Evolutionary conservation across 2,113 vertebrate genomes (phyloP).

Genomic region (Macrotis lagotis): DNA sequence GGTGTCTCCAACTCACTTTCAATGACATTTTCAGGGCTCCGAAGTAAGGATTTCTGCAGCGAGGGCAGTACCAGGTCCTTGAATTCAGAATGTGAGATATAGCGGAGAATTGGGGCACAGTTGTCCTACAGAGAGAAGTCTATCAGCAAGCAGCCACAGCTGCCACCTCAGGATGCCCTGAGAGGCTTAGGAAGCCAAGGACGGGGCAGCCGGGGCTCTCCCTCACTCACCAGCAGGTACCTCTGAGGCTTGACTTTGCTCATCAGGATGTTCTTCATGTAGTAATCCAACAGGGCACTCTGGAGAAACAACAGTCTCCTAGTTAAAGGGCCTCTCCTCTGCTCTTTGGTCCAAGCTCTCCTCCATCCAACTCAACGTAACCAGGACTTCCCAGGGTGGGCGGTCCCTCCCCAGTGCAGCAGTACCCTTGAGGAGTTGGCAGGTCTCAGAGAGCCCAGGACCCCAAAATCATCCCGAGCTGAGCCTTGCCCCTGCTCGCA

Average conservation of each 20-base stretch:
- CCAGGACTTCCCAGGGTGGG: neutral
- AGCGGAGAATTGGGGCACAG: slow-evolving; percentile 90
- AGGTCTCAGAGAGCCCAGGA: neutral
- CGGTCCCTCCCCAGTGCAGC: neutral
- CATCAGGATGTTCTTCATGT: slow-evolving; percentile 95
- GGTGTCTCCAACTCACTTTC: slow-evolving; percentile 88
- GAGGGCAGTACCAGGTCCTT: slow-evolving; percentile 93
- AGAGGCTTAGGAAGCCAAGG: neutral
- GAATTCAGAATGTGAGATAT: slow-evolving; percentile 93
- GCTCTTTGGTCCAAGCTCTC: neutral
- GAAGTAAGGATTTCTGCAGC: slow-evolving; percentile 94
- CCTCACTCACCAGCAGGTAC: slow-evolving; percentile 89
- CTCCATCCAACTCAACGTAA: neutral
- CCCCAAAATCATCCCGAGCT: neutral
- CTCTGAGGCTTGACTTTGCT: slow-evolving; percentile 94
- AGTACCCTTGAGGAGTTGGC: neutral
- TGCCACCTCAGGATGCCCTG: neutral
- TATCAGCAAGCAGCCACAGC: neutral
- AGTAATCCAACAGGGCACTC: slow-evolving; percentile 92
- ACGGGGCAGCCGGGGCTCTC: neutral
- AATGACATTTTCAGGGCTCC: slow-evolving; percentile 96
- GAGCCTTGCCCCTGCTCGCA: neutral
- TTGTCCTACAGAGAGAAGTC: slow-evolving; percentile 85
- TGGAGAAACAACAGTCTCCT: slow-evolving; percentile 73
- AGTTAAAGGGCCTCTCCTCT: neutral